Conservation (phyloP, 2,113 vertebrate species). For the Pipa parva region DNA sequence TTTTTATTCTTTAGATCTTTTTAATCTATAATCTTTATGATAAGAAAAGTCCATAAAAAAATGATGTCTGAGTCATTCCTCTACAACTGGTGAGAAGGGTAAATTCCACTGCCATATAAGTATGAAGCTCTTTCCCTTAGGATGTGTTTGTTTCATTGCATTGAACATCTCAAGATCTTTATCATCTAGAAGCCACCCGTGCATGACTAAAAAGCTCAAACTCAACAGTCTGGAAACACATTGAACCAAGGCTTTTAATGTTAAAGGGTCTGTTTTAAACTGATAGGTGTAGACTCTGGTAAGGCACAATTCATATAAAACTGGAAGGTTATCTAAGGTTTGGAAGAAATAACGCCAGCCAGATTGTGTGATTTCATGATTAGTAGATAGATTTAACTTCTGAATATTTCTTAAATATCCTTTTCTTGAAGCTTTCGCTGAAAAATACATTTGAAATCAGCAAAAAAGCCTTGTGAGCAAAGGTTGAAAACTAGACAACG, state of each 20-base stretch:
- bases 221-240: constrained; percentile 22
- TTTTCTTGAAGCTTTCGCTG: constrained; percentile 42
- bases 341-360: constrained; percentile 50
- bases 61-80: no score
- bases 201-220: constrained; percentile 13
- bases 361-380: constrained; percentile 43
- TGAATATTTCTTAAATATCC: constrained; percentile 47
- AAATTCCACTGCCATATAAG: constrained; percentile 35
- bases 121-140: constrained; percentile 9
- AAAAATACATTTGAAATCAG: constrained; percentile 27
- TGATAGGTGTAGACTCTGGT: background rate
- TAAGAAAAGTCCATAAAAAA: no score
- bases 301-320: constrained; percentile 18
- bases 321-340: constrained; percentile 32
- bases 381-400: constrained; percentile 29
- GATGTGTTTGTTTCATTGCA: constrained; percentile 43
- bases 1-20: no score
- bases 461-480: no score
- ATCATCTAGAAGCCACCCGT: constrained; percentile 44
- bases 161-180: constrained; percentile 40
- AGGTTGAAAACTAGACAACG: no score
- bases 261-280: constrained; percentile 38
- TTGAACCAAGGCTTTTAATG: constrained; percentile 39
- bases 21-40: no score
- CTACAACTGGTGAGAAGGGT: constrained; percentile 37